phyloP scores from a whole-genome alignment of 1,140 invertebrate genomes.

The Aricia agestis region DNA sequence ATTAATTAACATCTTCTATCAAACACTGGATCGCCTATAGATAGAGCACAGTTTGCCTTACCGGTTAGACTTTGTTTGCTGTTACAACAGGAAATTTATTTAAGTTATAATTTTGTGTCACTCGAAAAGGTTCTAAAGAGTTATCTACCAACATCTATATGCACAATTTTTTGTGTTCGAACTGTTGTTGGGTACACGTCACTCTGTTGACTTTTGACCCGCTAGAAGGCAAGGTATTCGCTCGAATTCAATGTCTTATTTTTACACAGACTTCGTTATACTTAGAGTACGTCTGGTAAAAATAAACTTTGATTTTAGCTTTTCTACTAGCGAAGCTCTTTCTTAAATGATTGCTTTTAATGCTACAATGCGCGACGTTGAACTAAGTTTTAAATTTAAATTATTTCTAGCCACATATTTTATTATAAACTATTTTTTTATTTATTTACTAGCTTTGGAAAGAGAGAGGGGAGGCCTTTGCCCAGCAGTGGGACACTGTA shows the following conservation, averaged over 20 bases:
- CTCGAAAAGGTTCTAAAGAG: slow-evolving; percentile 52
- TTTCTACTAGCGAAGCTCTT: too few relatives aligned
- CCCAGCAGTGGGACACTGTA: too few relatives aligned
- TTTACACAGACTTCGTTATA: too few relatives aligned
- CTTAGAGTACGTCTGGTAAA: too few relatives aligned
- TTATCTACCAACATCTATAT: slow-evolving; percentile 54
- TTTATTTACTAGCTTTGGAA: too few relatives aligned
- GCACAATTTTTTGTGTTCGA: slow-evolving; percentile 35
- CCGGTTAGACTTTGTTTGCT: slow-evolving; percentile 61
- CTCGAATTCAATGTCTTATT: neutral
- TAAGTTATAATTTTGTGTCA: slow-evolving; percentile 73
- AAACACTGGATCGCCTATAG: slow-evolving; percentile 62
- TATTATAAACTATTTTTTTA: too few relatives aligned
- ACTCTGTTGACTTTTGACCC: slow-evolving; percentile 52
- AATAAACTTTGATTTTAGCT: too few relatives aligned
- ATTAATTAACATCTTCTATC: slow-evolving; percentile 65
- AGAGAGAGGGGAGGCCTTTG: too few relatives aligned
- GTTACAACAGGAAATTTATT: slow-evolving; percentile 71
- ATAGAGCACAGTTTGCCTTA: slow-evolving; percentile 58
- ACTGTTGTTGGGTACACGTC: slow-evolving; percentile 42
- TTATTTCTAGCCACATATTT: too few relatives aligned
- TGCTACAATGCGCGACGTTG: too few relatives aligned
- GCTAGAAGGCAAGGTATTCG: neutral
- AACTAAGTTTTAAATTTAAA: too few relatives aligned
- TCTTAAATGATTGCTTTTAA: too few relatives aligned